A percentile compares a stretch with the other conserved stretches of the same genome.
Conservation (phyloP, 2,113 vertebrate species). For the Ascaphus truei region DNA sequence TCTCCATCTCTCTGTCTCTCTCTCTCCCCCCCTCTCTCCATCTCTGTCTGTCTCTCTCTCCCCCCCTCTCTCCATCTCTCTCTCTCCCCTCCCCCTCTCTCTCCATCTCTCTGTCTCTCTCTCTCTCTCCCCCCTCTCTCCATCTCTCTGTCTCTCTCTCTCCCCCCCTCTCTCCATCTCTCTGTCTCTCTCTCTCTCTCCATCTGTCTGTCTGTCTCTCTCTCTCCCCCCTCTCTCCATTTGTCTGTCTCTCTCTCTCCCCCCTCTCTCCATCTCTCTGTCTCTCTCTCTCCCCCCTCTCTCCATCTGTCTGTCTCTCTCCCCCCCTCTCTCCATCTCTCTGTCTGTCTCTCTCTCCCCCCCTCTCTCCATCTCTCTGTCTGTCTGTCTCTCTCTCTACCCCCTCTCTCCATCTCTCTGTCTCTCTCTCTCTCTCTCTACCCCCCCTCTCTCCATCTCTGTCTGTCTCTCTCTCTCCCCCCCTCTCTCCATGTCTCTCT, state of each 20-base stretch:
- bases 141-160: background rate
- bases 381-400: background rate
- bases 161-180: conserved; percentile 12
- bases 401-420: background rate
- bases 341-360: background rate
- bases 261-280: background rate
- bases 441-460: background rate
- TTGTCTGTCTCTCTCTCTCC: background rate
- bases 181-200: too few relatives aligned
- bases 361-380: background rate
- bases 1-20: background rate
- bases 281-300: too few relatives aligned
- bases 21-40: background rate
- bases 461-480: background rate
- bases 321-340: background rate
- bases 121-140: background rate
- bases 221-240: background rate
- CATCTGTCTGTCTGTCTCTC: background rate
- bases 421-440: background rate
- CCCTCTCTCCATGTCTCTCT: background rate
- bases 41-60: background rate
- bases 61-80: too few relatives aligned
- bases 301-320: background rate
- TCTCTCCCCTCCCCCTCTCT: too few relatives aligned
- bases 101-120: background rate